Evolutionary conservation across 2,797 vertebrate genomes (phyloP).

Genomic region (Peromyscus aztecus): DNA sequence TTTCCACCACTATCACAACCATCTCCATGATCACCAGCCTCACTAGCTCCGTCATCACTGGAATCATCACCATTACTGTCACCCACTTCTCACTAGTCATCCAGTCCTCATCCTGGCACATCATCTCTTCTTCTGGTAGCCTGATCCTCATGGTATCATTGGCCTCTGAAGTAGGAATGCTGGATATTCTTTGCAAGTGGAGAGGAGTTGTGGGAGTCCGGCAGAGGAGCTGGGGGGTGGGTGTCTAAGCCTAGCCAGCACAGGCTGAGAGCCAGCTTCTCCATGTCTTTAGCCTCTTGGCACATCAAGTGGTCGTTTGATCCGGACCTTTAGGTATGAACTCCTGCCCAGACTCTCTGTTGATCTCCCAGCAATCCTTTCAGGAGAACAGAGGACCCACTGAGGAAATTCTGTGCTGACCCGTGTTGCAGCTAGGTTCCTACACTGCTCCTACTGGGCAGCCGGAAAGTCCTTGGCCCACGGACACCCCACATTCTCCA

Average conservation of each 20-base stretch:
- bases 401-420: not conserved
- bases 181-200: not conserved
- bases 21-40: rapidly evolving
- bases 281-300: not conserved
- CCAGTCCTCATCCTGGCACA: not conserved
- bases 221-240: too few species aligned
- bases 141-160: not conserved
- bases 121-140: too few species aligned
- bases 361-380: not conserved
- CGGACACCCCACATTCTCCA: not conserved
- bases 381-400: not conserved
- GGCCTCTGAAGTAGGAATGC: not conserved
- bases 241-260: not conserved
- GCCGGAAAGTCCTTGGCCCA: not conserved
- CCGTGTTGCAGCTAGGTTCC: not conserved
- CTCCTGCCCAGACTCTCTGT: not conserved
- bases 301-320: not conserved
- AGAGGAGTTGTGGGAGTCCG: not conserved
- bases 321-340: not conserved
- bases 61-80: not conserved
- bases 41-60: not conserved
- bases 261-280: not conserved
- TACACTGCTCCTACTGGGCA: not conserved
- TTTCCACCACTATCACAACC: not conserved
- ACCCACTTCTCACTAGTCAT: too few species aligned